Evolutionary conservation across 1,140 invertebrate species (phyloP), one percentile per base, ranked within the genome.

Genomic region (Drosophila neocordata): DNA sequence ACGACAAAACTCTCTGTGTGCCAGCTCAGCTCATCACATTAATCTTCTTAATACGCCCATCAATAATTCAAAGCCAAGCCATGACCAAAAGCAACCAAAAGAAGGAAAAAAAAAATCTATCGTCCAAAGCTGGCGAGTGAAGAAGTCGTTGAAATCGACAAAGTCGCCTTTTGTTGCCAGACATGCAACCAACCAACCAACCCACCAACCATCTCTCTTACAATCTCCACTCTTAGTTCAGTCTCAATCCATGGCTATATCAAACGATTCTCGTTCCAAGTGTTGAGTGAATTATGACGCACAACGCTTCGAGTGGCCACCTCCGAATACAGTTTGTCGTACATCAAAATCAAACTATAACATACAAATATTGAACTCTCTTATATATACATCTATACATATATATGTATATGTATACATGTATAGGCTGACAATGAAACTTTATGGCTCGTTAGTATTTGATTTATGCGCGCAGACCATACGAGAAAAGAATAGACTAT

Each of bases 11-110:
- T 83, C 75, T 31, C 4, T 31, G 27, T 69, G 53, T 73, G 75
- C 72, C 79, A 76, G n/a, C 79, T 69, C 63, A 71, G 76, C 83
- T 88, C 83, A 88, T 88, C 83, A 88, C 83, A 88, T 88, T 88
- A 88, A 88, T 88, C 83, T 88, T 88, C 84, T 79, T 88, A 88
- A 88, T 88, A 88, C 83, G 83, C 83, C 83, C 83, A 88, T 88
- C 83, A 88, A 88, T 88, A 88, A 88, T 88, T 88, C 83, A 88
- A 88, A 88, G 84, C 79, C 79, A 79, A 83, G 73, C 69, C 83
- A 88, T 83, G 83, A 79, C 79, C 83, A 87, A 57, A 66, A 61
- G 48, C 58, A 48, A 31, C 3, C 27, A 31, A 31, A 31, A 24
- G 2, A 4, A 24, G 4, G 4, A 24, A 24, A 31, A 31, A 24